Conservation (phyloP, 2,113 vertebrate genomes). For the Onychostoma macrolepis region DNA sequence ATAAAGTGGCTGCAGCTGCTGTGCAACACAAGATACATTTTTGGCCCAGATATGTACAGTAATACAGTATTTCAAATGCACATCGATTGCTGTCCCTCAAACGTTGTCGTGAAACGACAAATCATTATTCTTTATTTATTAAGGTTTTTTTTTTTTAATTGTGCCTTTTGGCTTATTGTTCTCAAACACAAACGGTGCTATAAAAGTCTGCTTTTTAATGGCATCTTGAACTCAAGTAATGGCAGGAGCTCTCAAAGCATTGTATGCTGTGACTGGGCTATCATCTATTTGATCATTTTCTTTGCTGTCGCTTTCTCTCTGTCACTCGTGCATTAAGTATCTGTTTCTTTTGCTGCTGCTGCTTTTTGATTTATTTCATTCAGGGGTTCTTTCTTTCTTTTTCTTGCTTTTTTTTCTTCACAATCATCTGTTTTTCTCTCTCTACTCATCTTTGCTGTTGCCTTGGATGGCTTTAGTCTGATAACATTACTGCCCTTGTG, state of each 20-base stretch:
- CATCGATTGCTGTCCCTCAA: not conserved
- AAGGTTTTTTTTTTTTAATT: not conserved
- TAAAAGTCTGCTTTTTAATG: not conserved
- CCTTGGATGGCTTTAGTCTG: conserved; percentile 94
- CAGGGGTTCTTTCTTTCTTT: conserved; percentile 60
- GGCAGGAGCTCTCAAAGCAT: not conserved
- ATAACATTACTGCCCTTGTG: conserved; percentile 89
- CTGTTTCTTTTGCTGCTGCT: conserved; percentile 68
- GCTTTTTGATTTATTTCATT: conserved; percentile 48
- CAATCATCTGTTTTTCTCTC: conserved; percentile 48
- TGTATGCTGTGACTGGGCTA: not conserved
- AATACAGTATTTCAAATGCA: not conserved
- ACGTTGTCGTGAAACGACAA: not conserved
- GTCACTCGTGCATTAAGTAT: conserved; percentile 58
- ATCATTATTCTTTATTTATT: not conserved
- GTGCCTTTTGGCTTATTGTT: not conserved
- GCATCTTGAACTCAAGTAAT: not conserved
- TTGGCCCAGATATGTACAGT: not conserved
- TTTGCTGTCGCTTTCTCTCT: conserved; percentile 19
- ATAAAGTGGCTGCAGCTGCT: not conserved
- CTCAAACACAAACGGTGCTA: not conserved
- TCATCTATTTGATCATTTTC: not conserved
- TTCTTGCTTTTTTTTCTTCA: not conserved
- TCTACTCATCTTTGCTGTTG: conserved; percentile 80
- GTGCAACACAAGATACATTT: not conserved